Evolutionary conservation across 2,113 vertebrate species (phyloP).

Genomic region (Paedocypris sp.): DNA sequence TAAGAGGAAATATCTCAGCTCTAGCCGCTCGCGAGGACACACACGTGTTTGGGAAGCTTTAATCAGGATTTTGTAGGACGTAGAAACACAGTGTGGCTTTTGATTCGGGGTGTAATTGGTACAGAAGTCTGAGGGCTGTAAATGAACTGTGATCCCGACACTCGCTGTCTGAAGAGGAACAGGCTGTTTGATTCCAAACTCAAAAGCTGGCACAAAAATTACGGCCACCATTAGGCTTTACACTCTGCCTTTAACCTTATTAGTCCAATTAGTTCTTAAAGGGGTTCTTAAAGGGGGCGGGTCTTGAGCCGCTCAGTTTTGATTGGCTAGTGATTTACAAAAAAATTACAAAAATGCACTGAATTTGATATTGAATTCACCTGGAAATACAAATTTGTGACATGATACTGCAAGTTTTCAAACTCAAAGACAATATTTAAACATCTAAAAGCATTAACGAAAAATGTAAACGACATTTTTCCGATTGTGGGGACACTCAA

Average conservation of each 20-base stretch:
- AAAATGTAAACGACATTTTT: no score
- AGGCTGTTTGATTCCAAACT: neutral
- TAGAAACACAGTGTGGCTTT: slow-evolving; percentile 15
- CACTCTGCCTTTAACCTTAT: neutral
- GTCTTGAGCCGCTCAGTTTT: no score
- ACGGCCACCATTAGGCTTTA: neutral
- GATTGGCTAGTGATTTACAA: no score
- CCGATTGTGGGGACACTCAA: no score
- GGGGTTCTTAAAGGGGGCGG: no score
- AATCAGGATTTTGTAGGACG: slow-evolving; percentile 30
- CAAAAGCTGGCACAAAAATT: neutral
- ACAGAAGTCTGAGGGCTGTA: slow-evolving; percentile 18
- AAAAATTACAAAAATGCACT: no score
- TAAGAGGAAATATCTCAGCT: neutral
- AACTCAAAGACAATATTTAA: no score
- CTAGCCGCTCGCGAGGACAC: neutral
- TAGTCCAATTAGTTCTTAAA: no score
- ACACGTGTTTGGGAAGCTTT: slow-evolving; percentile 19
- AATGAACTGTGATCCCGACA: slow-evolving; percentile 23
- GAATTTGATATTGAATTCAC: no score
- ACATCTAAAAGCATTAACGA: no score
- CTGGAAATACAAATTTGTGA: no score
- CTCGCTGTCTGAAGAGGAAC: slow-evolving; percentile 10
- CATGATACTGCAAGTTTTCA: no score
- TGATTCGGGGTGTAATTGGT: slow-evolving; percentile 30